These are phyloP conservation scores for Piliocolobus tephrosceles DNA, from an alignment of 2,113 vertebrate species.

Conservation along the genomic window DNA sequence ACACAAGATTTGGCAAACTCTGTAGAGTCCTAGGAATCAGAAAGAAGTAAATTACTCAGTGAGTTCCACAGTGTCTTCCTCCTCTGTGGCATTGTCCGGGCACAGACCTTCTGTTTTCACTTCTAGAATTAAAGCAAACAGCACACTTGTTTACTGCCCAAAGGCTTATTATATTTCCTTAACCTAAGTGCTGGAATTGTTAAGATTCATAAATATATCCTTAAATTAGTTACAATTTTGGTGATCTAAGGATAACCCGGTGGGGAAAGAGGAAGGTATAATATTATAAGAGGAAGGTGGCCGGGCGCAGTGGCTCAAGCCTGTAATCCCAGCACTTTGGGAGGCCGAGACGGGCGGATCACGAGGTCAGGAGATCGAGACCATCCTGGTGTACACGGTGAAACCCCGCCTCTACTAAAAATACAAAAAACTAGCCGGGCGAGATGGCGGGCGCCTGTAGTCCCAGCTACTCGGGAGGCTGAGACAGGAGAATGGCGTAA, in stretches of 20 bases:
- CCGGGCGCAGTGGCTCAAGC: no score
- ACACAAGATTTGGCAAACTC: background rate
- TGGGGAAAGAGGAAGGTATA: background rate
- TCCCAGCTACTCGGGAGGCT: no score
- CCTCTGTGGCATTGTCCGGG: background rate
- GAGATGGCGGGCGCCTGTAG: no score
- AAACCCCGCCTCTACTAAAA: no score
- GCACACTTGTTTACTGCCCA: background rate
- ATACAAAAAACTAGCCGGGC: no score
- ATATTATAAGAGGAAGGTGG: background rate
- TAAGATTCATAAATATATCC: background rate
- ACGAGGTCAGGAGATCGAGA: no score
- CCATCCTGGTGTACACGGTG: no score
- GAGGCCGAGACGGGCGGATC: no score
- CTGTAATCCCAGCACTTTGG: no score
- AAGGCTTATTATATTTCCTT: background rate
- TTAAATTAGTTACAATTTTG: background rate
- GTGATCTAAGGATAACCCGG: background rate
- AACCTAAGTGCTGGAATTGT: background rate
- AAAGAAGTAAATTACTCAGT: slow-evolving; percentile 50
- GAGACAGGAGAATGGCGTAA: no score
- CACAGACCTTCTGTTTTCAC: background rate
- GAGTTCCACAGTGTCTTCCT: background rate
- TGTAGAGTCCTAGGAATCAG: background rate
- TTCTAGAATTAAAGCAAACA: slow-evolving; percentile 62